phyloP scores from a whole-genome alignment of 2,888 invertebrate species.

The Pyrgus malvae region DNA sequence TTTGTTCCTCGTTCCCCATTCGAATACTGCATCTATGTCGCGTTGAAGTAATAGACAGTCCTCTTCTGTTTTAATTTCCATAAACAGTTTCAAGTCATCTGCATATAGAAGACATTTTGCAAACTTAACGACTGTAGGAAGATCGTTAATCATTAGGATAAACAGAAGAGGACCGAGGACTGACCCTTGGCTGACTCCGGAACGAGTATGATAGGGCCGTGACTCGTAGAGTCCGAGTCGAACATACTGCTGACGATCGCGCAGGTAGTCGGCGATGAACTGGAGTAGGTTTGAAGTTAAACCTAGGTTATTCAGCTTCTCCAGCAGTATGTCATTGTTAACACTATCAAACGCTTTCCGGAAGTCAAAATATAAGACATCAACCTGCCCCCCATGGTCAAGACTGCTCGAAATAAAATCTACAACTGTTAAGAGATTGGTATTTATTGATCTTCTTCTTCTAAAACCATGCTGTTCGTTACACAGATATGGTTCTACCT shows the following conservation, averaged over 20 bases:
- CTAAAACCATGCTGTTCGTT: slow-evolving; percentile 8
- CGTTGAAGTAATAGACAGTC: slow-evolving; percentile 3
- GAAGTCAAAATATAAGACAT: slow-evolving; percentile 30
- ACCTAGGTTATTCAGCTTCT: slow-evolving; percentile 4
- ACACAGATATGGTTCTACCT: slow-evolving; percentile 7
- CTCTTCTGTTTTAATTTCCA: not conserved
- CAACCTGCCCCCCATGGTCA: slow-evolving; percentile 27
- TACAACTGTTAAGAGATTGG: slow-evolving; percentile 19
- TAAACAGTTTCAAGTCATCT: slow-evolving; percentile 26
- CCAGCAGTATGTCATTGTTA: slow-evolving; percentile 22
- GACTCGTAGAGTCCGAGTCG: slow-evolving; percentile 6
- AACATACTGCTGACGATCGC: slow-evolving; percentile 2
- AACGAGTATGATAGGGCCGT: slow-evolving; percentile 9
- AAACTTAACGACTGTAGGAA: slow-evolving; percentile 15
- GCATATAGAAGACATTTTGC: slow-evolving; percentile 27
- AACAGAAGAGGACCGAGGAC: slow-evolving; percentile 28
- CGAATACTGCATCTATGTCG: slow-evolving; percentile 3
- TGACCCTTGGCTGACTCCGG: slow-evolving; percentile 22
- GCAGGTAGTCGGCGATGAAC: slow-evolving; percentile 22
- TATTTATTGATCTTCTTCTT: not conserved
- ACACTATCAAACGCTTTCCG: too few relatives aligned
- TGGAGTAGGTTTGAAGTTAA: slow-evolving; percentile 12
- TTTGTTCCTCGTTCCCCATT: slow-evolving; percentile 4
- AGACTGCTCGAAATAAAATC: slow-evolving; percentile 21
- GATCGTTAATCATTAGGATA: slow-evolving; percentile 27